Conservation (phyloP, 2,797 vertebrate species). For the Rhinella marina region DNA sequence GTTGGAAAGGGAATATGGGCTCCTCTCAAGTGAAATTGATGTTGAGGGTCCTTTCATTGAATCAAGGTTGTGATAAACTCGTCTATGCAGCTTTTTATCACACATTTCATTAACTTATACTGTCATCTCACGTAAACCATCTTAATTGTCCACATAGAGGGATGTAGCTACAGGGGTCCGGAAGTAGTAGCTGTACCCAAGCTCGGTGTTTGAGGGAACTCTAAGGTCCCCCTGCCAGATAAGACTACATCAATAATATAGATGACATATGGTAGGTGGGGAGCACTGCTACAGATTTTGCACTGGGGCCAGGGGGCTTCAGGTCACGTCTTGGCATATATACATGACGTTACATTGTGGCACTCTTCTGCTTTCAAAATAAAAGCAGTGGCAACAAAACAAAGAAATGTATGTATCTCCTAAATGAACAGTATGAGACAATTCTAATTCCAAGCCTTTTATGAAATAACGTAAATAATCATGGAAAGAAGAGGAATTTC, state of each 20-base stretch:
- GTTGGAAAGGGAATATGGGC: too few species aligned
- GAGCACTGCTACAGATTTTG: background rate
- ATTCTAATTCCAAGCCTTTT: background rate
- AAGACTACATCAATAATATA: too few species aligned
- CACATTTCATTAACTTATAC: background rate
- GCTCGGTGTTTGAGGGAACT: background rate
- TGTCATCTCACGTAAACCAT: background rate
- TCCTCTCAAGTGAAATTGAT: too few species aligned
- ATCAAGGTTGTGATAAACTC: too few species aligned
- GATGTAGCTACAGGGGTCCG: too few species aligned
- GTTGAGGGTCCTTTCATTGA: too few species aligned
- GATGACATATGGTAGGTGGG: background rate
- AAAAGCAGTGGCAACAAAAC: background rate
- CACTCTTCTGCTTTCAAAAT: background rate
- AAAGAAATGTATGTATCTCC: background rate
- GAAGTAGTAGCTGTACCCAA: background rate
- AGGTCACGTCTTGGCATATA: background rate
- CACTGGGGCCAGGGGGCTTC: background rate
- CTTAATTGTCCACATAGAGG: too few species aligned
- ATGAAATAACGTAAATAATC: conserved; percentile 35
- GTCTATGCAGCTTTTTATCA: background rate
- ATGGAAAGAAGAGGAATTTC: conserved; percentile 61
- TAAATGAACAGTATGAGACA: background rate
- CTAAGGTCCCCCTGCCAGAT: background rate
- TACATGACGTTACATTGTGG: background rate